These are phyloP conservation scores for Notarius quadriscutis DNA, from an alignment of 2,113 vertebrate genomes.

Conservation along the genomic window DNA sequence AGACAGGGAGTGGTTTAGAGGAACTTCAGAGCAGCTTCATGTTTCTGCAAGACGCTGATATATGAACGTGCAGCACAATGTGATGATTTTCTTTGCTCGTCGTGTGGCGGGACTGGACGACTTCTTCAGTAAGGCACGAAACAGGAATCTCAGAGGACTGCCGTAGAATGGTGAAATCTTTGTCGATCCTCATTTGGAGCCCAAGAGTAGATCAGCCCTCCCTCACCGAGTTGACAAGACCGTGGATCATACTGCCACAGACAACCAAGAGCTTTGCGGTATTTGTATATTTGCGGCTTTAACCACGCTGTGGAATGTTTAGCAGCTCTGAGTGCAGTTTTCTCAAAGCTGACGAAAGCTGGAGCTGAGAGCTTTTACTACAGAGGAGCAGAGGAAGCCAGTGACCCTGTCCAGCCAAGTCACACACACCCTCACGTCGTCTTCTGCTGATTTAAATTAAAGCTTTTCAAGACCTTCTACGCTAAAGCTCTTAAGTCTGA, in stretches of 20 bases:
- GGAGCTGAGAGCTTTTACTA: conserved; percentile 22
- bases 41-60: conserved; percentile 16
- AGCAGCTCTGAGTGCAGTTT: conserved; percentile 13
- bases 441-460: conserved; percentile 25
- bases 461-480: conserved; percentile 59
- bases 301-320: conserved; percentile 43
- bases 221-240: background rate
- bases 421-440: background rate
- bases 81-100: background rate
- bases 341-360: conserved; percentile 33
- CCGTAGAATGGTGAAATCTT: conserved; percentile 14
- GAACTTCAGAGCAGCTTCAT: background rate
- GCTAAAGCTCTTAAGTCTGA: conserved; percentile 53
- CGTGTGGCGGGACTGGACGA: background rate
- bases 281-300: conserved; percentile 30
- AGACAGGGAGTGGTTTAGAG: conserved; percentile 30
- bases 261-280: conserved; percentile 11
- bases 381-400: conserved; percentile 22
- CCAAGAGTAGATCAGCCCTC: background rate
- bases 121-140: background rate
- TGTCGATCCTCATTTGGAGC: conserved; percentile 31
- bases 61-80: background rate
- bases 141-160: conserved; percentile 6
- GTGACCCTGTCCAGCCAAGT: conserved; percentile 3
- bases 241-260: conserved; percentile 26